Evolutionary conservation across 2,888 invertebrate species (phyloP), one percentile per base, ranked within the genome.

Genomic region (Hesperia comma): DNA sequence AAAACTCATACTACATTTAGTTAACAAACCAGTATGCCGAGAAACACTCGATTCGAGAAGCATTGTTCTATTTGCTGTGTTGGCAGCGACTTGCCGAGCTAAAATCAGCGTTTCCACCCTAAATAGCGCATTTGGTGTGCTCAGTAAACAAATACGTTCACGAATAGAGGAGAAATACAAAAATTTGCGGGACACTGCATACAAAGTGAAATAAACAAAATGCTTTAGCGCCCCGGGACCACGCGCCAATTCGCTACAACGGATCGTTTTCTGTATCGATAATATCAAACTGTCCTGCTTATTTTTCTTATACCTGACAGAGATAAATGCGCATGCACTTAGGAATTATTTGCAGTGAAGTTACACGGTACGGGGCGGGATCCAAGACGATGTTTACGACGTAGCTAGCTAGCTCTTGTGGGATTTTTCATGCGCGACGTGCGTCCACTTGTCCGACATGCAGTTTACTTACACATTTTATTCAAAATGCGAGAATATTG

Each of bases 131-230:
- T 51, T 49, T 17, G 46, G 21, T 49, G 57, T 51, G 49, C 57
- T 49, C 63, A 26, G 49, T 40, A 63, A 57, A 63, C 55, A 56
- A 63, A 63, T 63, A 57, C 40, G 37, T 57, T 26, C 57, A 14
- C 32, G 57, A 51, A 57, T 51, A 10, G 37, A 15, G 26, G 37
- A 57, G 57, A 57, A 57, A 40, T 49, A 51, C 57, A 57, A 58
- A 64, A 64, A 64, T 51, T 46, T 64, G 49, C 57, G 40, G 17
- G 14, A 21, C 14, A 51, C 10, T 51, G 56, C 17, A 21, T 49
- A 46, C 26, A 43, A 15, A 54, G 37, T 40, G 26, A 57, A 61
- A 61, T 32, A 51, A 57, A 64, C 56, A 63, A 57, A 58, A 51
- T 56, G 21, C 32, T 46, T 26, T 12, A 15, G 26, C 62, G 56